Evolutionary conservation across 2,797 vertebrate genomes (phyloP), one percentile per base, ranked within the genome.

Genomic region (Trematomus bernacchii): DNA sequence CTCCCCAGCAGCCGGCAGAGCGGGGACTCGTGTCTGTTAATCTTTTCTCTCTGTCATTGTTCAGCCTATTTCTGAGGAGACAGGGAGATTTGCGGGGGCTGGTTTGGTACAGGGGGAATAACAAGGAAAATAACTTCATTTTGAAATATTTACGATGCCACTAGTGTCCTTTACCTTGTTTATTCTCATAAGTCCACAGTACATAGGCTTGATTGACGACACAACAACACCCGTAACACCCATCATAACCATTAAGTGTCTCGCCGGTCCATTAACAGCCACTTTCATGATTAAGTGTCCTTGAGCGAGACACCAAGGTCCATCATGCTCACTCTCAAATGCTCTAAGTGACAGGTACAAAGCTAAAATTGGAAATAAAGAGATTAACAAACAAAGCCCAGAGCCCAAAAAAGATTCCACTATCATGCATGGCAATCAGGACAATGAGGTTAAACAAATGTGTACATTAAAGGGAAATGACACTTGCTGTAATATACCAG

Each of bases 31-130:
- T 63, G 67, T 82, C 77, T 83, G 57, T 85, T 84, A 83, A 70
- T 87, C 68, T 63, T 63, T 14, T 33, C 47, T 46, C 58, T 55
- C 66, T 71, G 47, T 78, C 59, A 40, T 77, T 71, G 70, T 73
- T 59, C 52, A 70, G 66, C 72, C 72, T 68, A 47, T 77, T 80
- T 84, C 68, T 76, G 80, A 79, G 79, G 69, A 46, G 51, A 69
- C 63, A 18, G 42, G 27, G 68, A 76, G 71, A 30, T 60, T 69
- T 59, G 69, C 79, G 85, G 83, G 85, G 87, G 74, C 79, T 77
- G 81, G 79, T 84, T 79, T 52, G 72, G 67, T 42, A 30, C 60
- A 19, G 44, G 37, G 54, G 50, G 47, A 51, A 51, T 43, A 66
- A 47, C 64, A 76, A 70, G 37, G 46, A 59, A 77, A 73, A 46